Conservation (phyloP, 2,113 vertebrate species). For the Syngnathus scovelli region DNA sequence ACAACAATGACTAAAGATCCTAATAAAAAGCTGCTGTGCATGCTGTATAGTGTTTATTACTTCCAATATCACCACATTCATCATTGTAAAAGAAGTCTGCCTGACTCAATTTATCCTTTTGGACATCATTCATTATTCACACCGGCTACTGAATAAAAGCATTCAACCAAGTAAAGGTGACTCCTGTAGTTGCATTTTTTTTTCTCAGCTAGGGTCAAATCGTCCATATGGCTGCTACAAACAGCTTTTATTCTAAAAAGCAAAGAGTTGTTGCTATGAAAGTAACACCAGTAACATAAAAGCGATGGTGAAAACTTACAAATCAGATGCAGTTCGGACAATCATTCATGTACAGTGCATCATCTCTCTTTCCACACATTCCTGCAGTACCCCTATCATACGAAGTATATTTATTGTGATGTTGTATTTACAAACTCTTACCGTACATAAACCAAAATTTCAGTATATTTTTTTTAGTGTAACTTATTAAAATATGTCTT, state of each 20-base stretch:
- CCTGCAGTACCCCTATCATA: no score
- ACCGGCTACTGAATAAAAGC: constrained; percentile 10
- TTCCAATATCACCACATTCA: constrained; percentile 6
- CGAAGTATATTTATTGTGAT: no score
- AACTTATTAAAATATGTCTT: not conserved
- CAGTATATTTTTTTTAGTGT: not conserved
- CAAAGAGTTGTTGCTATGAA: not conserved
- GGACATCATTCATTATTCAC: constrained; percentile 20
- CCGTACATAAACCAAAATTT: not conserved
- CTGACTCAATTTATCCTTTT: not conserved
- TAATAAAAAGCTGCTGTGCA: not conserved
- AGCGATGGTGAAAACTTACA: not conserved
- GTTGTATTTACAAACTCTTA: no score
- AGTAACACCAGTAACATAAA: not conserved
- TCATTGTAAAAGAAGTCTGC: constrained; percentile 2
- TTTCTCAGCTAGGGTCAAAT: not conserved
- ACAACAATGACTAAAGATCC: constrained; percentile 5
- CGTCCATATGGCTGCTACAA: not conserved
- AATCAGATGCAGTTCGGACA: not conserved
- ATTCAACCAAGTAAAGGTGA: constrained; percentile 1
- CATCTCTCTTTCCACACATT: not conserved
- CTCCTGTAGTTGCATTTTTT: not conserved
- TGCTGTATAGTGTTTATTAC: not conserved
- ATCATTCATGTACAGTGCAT: not conserved
- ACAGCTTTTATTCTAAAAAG: not conserved